A percentile compares a stretch with the other conserved stretches of the same genome.
Conservation (phyloP, 2,888 invertebrate genomes). For the Eueremaeus valkanovi region DNA sequence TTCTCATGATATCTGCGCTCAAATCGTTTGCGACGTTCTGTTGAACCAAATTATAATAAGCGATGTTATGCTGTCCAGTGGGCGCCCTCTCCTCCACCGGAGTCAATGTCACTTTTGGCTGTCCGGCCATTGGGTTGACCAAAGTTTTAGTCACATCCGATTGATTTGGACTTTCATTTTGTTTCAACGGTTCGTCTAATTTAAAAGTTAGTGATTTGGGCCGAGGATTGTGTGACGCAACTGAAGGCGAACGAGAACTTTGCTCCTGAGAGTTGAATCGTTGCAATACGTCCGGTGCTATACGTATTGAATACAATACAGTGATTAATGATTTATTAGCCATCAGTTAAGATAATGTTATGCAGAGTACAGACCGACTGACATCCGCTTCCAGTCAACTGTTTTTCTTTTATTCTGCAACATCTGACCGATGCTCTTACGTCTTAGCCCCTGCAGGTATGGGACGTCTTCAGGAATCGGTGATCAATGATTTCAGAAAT, state of each 20-base stretch:
- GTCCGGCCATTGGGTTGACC: neutral
- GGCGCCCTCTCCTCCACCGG: neutral
- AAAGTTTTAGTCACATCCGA: neutral
- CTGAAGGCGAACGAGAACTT: neutral
- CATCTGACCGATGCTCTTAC: neutral
- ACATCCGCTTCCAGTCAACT: neutral
- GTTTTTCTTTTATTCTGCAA: neutral
- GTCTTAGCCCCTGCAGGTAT: neutral
- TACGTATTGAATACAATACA: no score
- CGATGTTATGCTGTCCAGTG: neutral
- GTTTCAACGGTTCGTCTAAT: neutral
- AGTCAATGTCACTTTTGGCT: neutral
- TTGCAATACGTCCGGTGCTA: neutral
- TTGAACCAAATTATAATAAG: neutral
- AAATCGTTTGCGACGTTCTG: neutral
- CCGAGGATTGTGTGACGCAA: neutral
- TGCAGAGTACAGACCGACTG: no score
- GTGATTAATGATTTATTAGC: no score
- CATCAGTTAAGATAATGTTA: no score
- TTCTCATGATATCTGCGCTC: conserved; percentile 8
- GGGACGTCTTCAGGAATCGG: neutral
- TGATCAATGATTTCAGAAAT: neutral
- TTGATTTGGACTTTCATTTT: neutral
- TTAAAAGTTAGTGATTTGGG: neutral
- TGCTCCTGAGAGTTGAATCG: neutral